Percentiles rank a stretch among this genome's conserved stretches.
These are phyloP conservation scores for Tympanuchus pallidicinctus DNA, from an alignment of 2,113 vertebrate genomes.

Conservation along the genomic window DNA sequence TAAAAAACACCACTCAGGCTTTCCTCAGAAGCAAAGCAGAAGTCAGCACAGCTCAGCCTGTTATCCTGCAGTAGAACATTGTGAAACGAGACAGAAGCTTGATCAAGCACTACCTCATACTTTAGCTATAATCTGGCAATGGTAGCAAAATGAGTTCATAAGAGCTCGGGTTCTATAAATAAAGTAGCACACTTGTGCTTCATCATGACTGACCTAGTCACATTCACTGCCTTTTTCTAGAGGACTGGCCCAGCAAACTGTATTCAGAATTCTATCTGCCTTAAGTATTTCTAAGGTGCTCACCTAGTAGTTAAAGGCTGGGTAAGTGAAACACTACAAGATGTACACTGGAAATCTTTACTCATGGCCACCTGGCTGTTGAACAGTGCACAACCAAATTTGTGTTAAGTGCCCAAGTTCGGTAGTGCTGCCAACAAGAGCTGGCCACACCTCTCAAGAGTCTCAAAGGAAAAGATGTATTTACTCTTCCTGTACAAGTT, in stretches of 20 bases:
- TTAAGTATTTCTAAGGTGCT: not conserved
- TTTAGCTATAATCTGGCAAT: not conserved
- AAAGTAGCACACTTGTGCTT: not conserved
- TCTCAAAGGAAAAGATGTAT: not conserved
- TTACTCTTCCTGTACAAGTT: not conserved
- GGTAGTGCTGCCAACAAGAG: not conserved
- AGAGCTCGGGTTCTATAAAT: not conserved
- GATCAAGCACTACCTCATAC: not conserved
- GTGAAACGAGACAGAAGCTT: not conserved
- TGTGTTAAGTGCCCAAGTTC: not conserved
- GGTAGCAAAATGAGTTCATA: not conserved
- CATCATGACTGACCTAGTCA: not conserved
- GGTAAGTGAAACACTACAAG: not conserved
- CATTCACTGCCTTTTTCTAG: not conserved
- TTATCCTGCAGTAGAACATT: not conserved
- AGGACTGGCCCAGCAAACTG: not conserved
- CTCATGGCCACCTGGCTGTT: not conserved
- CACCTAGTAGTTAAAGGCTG: not conserved
- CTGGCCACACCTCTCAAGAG: not conserved
- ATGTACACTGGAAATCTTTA: not conserved
- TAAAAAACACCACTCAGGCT: not conserved
- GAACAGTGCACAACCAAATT: not conserved
- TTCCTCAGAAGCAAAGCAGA: not conserved
- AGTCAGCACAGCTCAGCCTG: not conserved
- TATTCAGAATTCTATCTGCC: not conserved